Conservation (phyloP, 2,888 invertebrate species). For the Campaea margaritaria region DNA sequence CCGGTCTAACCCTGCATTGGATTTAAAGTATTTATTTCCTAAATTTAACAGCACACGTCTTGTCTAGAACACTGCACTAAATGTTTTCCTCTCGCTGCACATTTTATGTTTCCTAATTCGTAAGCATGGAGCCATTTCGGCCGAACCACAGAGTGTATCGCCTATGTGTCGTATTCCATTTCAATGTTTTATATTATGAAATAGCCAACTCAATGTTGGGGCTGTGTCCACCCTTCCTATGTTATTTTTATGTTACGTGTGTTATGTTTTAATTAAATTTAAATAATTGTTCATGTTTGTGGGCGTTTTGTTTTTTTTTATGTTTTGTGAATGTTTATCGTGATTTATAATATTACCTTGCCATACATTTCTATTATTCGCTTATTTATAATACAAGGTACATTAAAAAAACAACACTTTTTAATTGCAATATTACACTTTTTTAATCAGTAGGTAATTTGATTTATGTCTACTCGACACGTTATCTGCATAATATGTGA, state of each 20-base stretch:
- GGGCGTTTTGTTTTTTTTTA: slow-evolving; percentile 23
- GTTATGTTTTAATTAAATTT: slow-evolving; percentile 21
- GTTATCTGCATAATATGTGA: not conserved
- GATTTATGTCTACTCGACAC: not conserved
- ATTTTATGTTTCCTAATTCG: slow-evolving; percentile 59
- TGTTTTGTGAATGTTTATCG: slow-evolving; percentile 21
- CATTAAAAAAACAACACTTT: not conserved
- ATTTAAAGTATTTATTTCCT: slow-evolving; percentile 54
- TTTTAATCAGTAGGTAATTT: not conserved
- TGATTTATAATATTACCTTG: slow-evolving; percentile 17
- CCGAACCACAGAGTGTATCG: slow-evolving; percentile 54
- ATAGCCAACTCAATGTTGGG: slow-evolving; percentile 31
- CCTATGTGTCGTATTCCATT: slow-evolving; percentile 50
- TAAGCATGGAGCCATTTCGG: slow-evolving; percentile 65
- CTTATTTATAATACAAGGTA: slow-evolving; percentile 16
- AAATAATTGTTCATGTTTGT: slow-evolving; percentile 24
- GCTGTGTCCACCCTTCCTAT: slow-evolving; percentile 33
- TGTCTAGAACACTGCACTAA: slow-evolving; percentile 75
- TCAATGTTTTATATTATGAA: slow-evolving; percentile 20
- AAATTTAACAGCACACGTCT: slow-evolving; percentile 70
- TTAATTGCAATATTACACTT: not conserved
- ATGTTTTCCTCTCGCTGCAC: slow-evolving; percentile 75
- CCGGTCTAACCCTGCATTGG: slow-evolving; percentile 56
- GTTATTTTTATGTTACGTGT: slow-evolving; percentile 26
- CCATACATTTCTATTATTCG: slow-evolving; percentile 11